phyloP scores from a whole-genome alignment of 23 tunicate species.

The Ciona savignyi region DNA sequence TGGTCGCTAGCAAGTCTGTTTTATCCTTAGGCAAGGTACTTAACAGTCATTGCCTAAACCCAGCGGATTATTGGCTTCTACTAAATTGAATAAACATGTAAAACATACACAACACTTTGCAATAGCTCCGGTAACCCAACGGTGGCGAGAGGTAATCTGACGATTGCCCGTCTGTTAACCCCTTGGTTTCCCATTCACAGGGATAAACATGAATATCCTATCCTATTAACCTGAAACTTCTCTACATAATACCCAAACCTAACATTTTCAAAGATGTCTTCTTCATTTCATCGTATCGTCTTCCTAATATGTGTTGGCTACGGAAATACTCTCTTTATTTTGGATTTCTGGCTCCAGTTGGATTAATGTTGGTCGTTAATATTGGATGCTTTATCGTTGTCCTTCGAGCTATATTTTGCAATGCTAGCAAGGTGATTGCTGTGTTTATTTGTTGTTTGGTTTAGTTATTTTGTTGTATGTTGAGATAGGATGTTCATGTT shows the following conservation, averaged over 20 bases:
- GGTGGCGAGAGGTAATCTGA: too few species aligned
- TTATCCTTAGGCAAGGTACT: too few species aligned
- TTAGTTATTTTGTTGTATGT: background rate
- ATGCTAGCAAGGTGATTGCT: constrained; percentile 23
- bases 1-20: too few species aligned
- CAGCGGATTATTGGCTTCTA: too few species aligned
- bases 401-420: constrained; percentile 12
- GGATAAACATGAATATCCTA: background rate
- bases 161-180: too few species aligned
- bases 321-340: constrained; percentile 50
- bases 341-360: constrained; percentile 56
- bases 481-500: too few species aligned
- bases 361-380: constrained; percentile 31
- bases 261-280: background rate
- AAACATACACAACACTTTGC: too few species aligned
- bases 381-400: constrained; percentile 24
- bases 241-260: background rate
- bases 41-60: too few species aligned
- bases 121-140: too few species aligned
- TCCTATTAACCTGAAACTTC: background rate
- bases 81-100: too few species aligned
- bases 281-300: constrained; percentile 1
- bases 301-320: constrained; percentile 49
- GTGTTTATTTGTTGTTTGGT: background rate
- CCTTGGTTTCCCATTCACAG: too few species aligned